Conservation (phyloP, 2,113 vertebrate genomes). For the Chaenocephalus aceratus region DNA sequence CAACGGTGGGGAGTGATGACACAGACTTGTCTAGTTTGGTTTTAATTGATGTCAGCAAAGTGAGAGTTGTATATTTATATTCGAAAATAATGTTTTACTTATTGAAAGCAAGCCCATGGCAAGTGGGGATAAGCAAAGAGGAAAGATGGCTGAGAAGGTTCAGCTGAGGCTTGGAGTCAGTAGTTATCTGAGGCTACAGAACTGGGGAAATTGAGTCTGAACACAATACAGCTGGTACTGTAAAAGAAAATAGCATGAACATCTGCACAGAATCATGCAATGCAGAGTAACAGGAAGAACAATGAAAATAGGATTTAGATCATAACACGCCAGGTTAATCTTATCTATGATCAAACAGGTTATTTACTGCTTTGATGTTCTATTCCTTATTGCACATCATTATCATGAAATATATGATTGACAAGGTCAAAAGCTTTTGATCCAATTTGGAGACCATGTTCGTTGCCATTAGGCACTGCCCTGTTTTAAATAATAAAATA, state of each 20-base stretch:
- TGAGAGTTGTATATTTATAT: slow-evolving; percentile 21
- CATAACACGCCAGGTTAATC: too few species aligned
- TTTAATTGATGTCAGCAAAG: slow-evolving; percentile 25
- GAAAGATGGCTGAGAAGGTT: slow-evolving; percentile 9
- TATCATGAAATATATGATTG: too few species aligned
- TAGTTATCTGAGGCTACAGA: slow-evolving; percentile 15
- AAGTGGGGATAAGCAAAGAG: slow-evolving; percentile 5
- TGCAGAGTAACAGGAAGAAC: neutral
- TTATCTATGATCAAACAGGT: too few species aligned
- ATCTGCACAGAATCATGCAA: neutral
- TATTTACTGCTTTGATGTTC: too few species aligned
- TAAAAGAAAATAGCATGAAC: neutral
- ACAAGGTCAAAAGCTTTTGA: neutral
- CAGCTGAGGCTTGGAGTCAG: neutral
- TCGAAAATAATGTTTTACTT: slow-evolving; percentile 22
- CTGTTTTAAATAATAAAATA: neutral
- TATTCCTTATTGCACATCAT: too few species aligned
- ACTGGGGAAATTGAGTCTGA: neutral
- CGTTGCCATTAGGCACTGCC: neutral
- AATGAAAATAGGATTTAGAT: too few species aligned
- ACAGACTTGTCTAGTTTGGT: slow-evolving; percentile 2
- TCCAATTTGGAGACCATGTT: too few species aligned
- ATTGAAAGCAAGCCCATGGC: slow-evolving; percentile 16
- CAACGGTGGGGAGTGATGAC: neutral
- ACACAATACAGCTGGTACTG: neutral